A percentile compares a stretch with the other conserved stretches of the same genome.
phyloP scores from a whole-genome alignment of 2,797 vertebrate species.

The Parauchenoglanis punctatus region DNA sequence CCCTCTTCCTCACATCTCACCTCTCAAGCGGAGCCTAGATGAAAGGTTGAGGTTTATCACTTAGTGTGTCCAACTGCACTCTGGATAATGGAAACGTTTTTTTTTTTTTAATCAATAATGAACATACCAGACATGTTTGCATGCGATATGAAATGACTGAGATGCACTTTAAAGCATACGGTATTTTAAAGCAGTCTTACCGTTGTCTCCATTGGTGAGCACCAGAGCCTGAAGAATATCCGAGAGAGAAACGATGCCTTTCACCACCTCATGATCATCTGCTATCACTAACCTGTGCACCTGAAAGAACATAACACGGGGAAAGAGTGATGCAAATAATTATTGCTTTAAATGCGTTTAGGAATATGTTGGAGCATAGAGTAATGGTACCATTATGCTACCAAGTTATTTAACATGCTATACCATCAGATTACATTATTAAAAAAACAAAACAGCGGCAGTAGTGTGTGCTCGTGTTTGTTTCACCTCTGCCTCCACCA shows the following conservation, averaged over 20 bases:
- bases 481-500: constrained; percentile 93
- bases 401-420: background rate
- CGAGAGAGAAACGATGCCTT: constrained; percentile 93
- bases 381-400: background rate
- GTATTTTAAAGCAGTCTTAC: constrained; percentile 54
- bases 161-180: background rate
- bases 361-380: background rate
- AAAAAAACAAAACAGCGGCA: background rate
- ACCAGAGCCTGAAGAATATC: constrained; percentile 95
- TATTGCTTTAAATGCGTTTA: background rate
- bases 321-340: no score
- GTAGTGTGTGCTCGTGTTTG: background rate
- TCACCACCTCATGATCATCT: constrained; percentile 91
- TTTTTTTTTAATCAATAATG: background rate
- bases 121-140: background rate
- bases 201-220: constrained; percentile 79
- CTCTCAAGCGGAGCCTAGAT: constrained; percentile 67
- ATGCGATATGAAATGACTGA: background rate
- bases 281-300: constrained; percentile 95
- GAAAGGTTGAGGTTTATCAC: constrained; percentile 17
- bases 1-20: constrained; percentile 31
- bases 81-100: background rate
- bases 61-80: constrained; percentile 8
- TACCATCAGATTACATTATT: background rate
- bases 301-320: constrained; percentile 62